Evolutionary conservation across 2,888 invertebrate species (phyloP).

Genomic region (Xestia rhomboidea): DNA sequence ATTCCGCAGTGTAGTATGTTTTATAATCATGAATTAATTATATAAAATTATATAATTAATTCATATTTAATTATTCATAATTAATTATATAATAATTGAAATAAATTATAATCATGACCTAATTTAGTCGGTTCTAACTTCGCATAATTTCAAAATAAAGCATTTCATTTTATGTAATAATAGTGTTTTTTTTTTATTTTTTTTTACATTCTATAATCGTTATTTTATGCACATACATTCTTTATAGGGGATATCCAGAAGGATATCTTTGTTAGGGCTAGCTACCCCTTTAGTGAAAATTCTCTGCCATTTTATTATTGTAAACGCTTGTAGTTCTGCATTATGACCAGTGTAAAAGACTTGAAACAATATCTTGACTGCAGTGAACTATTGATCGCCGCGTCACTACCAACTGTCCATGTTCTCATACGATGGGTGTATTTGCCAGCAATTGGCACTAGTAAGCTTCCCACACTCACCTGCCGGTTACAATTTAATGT

Average conservation of each 20-base stretch:
- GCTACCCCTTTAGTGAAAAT: neutral
- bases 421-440: constrained; percentile 5
- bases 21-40: too few species aligned
- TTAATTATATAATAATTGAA: too few species aligned
- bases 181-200: neutral
- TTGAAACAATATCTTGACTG: constrained; percentile 9
- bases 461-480: neutral
- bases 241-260: neutral
- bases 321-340: neutral
- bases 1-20: neutral
- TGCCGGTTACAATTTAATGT: neutral
- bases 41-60: too few species aligned
- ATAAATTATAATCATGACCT: too few species aligned
- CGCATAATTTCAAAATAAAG: neutral
- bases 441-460: constrained; percentile 2
- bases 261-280: neutral
- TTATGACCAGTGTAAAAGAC: neutral
- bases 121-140: neutral
- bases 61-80: too few species aligned
- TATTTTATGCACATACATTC: neutral
- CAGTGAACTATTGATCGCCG: constrained; percentile 31
- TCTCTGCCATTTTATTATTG: neutral
- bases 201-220: neutral
- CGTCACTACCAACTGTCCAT: constrained; percentile 2
- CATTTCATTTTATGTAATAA: neutral